Evolutionary conservation across 1,140 invertebrate genomes (phyloP), one percentile per base, ranked within the genome.

Genomic region (Penaeus chinensis): DNA sequence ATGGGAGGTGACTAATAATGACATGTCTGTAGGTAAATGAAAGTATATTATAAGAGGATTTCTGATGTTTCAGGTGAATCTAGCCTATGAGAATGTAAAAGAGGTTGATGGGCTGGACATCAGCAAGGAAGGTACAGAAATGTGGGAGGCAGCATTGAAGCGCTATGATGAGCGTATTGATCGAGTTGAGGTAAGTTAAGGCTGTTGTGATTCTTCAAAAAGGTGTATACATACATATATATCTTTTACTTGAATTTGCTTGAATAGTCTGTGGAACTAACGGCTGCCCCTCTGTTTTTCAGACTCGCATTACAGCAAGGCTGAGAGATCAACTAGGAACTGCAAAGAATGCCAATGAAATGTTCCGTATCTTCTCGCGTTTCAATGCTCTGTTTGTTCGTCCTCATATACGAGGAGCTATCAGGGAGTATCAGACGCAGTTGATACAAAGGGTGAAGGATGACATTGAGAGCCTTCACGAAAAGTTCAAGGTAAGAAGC

Each of bases 281-380:
- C 24, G 20, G 18, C 16, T 61, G 37, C 54, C 32, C 16, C 3
- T 19, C 13, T 63, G 2, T 37, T 80, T 27, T 16, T 19, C 89
- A 90, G 89, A 97, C 98, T 5, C 94, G 98, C 81, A 99, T 99
- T 85, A 99, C 98, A 3, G 97, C 98, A 0, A 96, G 98, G 92
- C 94, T 99, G 0, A 94, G 99, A 81, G 98, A 99, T 92, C 98
- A 99, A 92, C 93, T 99, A 2, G 98, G 98, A 60, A 98, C 97
- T 7, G 98, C 99, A 0, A 99, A 99, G 92, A 99, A 99, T 93
- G 98, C 99, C 24, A 99, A 99, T 93, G 99, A 99, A 93, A 99
- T 99, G 99, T 99, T 99, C 93, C 94, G 93, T 16, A 94, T 95
- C 87, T 95, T 95, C 91, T 94, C 94, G 18, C 95, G 98, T 24